Conservation (phyloP, 1,140 invertebrate genomes). For the Drosophila chauvacae region DNA sequence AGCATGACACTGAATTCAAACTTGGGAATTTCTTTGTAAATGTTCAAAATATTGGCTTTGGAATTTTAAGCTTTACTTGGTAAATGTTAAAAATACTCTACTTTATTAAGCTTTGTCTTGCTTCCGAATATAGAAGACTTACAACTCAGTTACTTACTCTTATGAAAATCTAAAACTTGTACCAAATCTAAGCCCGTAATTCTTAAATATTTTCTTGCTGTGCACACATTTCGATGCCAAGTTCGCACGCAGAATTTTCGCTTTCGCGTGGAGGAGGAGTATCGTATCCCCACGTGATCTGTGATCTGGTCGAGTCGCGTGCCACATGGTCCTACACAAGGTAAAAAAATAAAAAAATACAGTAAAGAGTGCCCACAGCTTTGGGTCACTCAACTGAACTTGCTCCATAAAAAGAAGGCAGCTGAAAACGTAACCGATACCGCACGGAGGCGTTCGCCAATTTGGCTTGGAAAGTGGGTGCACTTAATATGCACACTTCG, state of each 20-base stretch:
- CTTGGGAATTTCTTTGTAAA: too few species aligned
- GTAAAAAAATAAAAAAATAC: not conserved
- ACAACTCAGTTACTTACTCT: not conserved
- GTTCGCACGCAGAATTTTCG: constrained; percentile 64
- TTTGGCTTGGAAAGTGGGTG: constrained; percentile 55
- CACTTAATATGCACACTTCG: constrained; percentile 47
- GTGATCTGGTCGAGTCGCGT: constrained; percentile 59
- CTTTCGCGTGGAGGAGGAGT: constrained; percentile 51
- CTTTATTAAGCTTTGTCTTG: not conserved
- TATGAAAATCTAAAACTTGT: not conserved
- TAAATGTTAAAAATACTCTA: not conserved
- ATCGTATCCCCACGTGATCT: constrained; percentile 45
- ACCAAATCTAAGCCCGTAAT: not conserved
- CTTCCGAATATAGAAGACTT: not conserved
- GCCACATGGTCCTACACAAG: constrained; percentile 74
- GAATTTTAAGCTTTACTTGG: not conserved
- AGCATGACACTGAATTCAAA: too few species aligned
- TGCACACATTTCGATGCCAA: constrained; percentile 68
- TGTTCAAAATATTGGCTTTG: too few species aligned
- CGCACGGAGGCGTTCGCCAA: constrained; percentile 67
- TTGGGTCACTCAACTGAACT: constrained; percentile 70
- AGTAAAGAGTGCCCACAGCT: constrained; percentile 9
- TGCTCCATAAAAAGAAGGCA: constrained; percentile 71
- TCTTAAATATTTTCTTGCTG: not conserved
- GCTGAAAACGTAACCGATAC: constrained; percentile 37